Evolutionary conservation across 2,113 vertebrate species (phyloP).

Genomic region (Sinocyclocheilus maitianheensis): DNA sequence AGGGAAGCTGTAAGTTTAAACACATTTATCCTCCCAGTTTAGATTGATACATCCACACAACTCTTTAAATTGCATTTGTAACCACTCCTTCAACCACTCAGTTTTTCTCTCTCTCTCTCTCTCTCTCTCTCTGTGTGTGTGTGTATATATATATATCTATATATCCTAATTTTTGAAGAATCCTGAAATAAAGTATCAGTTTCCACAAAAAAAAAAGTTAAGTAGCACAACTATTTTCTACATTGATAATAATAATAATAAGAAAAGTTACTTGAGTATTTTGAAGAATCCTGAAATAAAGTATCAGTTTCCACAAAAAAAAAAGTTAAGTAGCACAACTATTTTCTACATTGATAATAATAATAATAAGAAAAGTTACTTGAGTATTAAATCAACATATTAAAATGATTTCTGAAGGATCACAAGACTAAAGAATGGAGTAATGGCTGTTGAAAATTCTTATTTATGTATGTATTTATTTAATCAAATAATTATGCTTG

Average conservation of each 20-base stretch:
- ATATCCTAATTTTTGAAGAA: no score
- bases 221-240: not conserved
- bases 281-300: no score
- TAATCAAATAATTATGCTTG: no score
- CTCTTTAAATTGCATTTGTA: not conserved
- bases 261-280: no score
- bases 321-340: not conserved
- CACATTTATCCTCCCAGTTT: not conserved
- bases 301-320: not conserved
- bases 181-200: not conserved
- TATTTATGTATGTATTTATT: no score
- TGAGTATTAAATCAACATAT: not conserved
- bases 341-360: no score
- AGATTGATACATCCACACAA: not conserved
- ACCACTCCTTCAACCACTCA: not conserved
- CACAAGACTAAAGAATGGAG: not conserved
- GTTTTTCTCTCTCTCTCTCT: no score
- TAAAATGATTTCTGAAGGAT: not conserved
- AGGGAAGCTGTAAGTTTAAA: conserved; percentile 3
- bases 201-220: not conserved
- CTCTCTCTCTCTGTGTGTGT: no score
- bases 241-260: no score
- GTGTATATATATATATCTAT: no score
- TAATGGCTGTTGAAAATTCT: no score
- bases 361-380: not conserved